Percentiles rank a stretch among this genome's conserved stretches.
Evolutionary conservation across 2,797 vertebrate genomes (phyloP).

Genomic region (Aphelocoma californica): DNA sequence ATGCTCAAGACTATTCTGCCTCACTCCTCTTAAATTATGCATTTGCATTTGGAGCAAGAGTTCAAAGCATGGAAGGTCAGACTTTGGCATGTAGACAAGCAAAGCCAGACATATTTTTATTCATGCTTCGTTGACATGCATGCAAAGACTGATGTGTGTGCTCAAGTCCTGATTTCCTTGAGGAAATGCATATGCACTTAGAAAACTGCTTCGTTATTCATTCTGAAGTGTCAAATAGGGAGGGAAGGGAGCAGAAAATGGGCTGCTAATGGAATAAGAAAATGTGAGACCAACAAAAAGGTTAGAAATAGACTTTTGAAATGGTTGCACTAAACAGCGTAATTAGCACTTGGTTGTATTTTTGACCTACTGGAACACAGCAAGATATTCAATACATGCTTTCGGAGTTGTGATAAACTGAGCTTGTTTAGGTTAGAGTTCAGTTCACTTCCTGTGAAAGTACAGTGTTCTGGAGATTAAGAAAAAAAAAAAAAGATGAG

Average conservation of each 20-base stretch:
- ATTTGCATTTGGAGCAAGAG: conserved; percentile 27
- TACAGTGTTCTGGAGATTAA: neutral
- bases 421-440: neutral
- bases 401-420: neutral
- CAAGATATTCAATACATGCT: neutral
- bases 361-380: conserved; percentile 1
- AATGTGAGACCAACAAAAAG: neutral
- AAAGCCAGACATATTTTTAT: conserved; percentile 14
- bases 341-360: neutral
- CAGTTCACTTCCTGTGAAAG: neutral
- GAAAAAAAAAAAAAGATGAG: neutral
- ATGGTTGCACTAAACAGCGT: neutral
- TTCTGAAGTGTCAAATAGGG: conserved; percentile 26
- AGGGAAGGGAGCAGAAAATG: conserved; percentile 5
- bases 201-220: conserved; percentile 12
- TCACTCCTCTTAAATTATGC: conserved; percentile 41
- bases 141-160: neutral
- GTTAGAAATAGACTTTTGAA: conserved; percentile 9
- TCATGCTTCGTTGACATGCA: neutral
- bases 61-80: conserved; percentile 25
- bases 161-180: conserved; percentile 32
- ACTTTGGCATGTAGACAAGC: neutral
- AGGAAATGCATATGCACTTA: conserved; percentile 39
- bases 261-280: conserved; percentile 10
- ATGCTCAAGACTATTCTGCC: neutral